Conservation (phyloP, 2,888 invertebrate species). For the Andrena haemorrhoa region DNA sequence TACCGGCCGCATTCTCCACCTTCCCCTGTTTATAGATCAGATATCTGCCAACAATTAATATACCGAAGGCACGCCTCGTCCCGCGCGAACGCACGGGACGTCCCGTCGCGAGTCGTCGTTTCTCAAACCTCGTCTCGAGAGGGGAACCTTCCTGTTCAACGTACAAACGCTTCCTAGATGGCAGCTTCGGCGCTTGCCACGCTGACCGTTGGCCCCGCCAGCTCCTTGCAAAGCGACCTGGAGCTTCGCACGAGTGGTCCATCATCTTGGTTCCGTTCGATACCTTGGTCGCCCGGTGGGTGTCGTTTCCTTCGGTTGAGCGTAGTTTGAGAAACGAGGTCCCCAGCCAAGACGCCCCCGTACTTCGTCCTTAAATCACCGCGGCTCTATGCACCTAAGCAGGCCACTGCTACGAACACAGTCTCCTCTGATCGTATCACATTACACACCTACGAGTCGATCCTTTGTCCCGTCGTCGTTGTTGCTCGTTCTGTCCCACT, state of each 20-base stretch:
- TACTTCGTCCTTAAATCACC: constrained; percentile 64
- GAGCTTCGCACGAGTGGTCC: no score
- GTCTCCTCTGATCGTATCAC: constrained; percentile 82
- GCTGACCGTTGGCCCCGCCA: neutral
- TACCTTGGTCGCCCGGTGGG: neutral
- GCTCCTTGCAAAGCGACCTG: no score
- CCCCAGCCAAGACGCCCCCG: constrained; percentile 37
- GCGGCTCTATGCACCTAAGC: constrained; percentile 82
- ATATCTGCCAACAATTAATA: constrained; percentile 83
- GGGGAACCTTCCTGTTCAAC: neutral
- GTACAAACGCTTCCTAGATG: neutral
- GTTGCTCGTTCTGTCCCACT: constrained; percentile 44
- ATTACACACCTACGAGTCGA: constrained; percentile 72
- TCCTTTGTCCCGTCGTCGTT: constrained; percentile 60
- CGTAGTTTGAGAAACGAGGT: constrained; percentile 43
- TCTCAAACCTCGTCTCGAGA: constrained; percentile 41
- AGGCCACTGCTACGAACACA: constrained; percentile 84
- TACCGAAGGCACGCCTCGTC: constrained; percentile 85
- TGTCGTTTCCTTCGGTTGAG: neutral
- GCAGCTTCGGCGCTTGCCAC: no score
- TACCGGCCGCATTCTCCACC: constrained; percentile 66
- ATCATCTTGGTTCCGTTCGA: neutral
- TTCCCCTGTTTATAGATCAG: constrained; percentile 75
- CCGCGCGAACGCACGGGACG: constrained; percentile 82
- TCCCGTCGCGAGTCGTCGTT: constrained; percentile 58